Percentiles rank a stretch among this genome's conserved stretches.
Conservation (phyloP, 2,113 vertebrate genomes). For the Mobula birostris region DNA sequence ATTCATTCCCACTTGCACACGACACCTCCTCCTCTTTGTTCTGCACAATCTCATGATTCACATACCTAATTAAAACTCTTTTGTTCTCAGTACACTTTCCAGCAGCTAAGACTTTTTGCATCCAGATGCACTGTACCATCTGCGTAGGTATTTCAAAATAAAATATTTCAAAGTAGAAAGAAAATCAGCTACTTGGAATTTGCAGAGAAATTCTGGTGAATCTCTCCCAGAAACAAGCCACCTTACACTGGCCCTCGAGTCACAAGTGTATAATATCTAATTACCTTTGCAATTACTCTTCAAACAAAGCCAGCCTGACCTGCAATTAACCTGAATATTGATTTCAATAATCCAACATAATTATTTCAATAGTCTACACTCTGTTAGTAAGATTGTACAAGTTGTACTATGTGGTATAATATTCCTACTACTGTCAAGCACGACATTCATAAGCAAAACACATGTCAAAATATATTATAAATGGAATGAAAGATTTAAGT, state of each 20-base stretch:
- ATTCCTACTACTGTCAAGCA: neutral
- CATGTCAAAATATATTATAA: neutral
- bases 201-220: neutral
- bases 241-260: neutral
- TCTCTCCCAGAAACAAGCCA: neutral
- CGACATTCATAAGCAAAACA: neutral
- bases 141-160: neutral
- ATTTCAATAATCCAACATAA: neutral
- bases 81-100: neutral
- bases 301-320: neutral
- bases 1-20: neutral
- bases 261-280: neutral
- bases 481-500: neutral
- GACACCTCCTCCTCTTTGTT: neutral
- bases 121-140: neutral
- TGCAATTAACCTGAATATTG: conserved; percentile 3
- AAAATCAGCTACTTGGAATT: neutral
- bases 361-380: neutral
- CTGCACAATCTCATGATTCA: neutral
- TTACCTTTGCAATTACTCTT: neutral
- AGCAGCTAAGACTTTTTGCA: neutral
- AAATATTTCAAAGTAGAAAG: neutral
- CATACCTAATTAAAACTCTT: neutral
- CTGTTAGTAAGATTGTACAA: neutral
- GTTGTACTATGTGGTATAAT: neutral